Base-by-base conservation (phyloP, 2,113 vertebrate species). In the Gulo gulo region DNA sequence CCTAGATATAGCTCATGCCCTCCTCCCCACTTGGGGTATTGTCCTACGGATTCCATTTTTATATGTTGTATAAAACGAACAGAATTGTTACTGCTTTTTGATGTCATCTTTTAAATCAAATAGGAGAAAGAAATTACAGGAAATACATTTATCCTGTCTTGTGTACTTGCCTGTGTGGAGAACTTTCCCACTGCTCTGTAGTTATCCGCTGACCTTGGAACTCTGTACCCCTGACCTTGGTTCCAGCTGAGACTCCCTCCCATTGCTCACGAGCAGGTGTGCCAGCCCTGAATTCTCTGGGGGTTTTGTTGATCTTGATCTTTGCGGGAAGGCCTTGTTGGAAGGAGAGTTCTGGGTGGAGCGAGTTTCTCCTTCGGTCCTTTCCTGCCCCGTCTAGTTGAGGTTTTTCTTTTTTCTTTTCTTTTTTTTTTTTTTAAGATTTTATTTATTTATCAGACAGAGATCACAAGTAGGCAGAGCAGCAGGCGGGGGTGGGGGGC, bases 261-360 rank as follows among this genome's bases (percentile, higher is more conserved):
- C 45, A 47, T 76, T 45, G 69, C 26, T 23, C 36, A 1, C 11
- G 4, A 42, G 14, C 34, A 10, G 11, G 42, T 15, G 31, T 23
- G 14, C 84, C 23, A 14, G 7, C 1, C 3, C 0, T 9, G 73
- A 13, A 1, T 47, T 55, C 20, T 50, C 20, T 2, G 7, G 34
- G 7, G 10, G 2, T 18, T 31, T 50, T 65, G 31, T 52, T 79
- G 26, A 2, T 63, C 10, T 55, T 74, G 29, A 0, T 45, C 65
- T 79, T 36, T 12, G 39, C 73, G 42, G 31, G 47, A 14, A 21
- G 18, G 26, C 39, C 42, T 91, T 42, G 1, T 3, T 29, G 42
- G 34, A 24, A 55, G 15, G 15, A 16, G 50, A 39, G 2, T 12
- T 39, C 52, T 80, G 5, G 1, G 1, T 34, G 14, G 24, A 10